These are phyloP conservation scores for Argyresthia albistria DNA, from an alignment of 2,888 invertebrate species.

Conservation along the genomic window DNA sequence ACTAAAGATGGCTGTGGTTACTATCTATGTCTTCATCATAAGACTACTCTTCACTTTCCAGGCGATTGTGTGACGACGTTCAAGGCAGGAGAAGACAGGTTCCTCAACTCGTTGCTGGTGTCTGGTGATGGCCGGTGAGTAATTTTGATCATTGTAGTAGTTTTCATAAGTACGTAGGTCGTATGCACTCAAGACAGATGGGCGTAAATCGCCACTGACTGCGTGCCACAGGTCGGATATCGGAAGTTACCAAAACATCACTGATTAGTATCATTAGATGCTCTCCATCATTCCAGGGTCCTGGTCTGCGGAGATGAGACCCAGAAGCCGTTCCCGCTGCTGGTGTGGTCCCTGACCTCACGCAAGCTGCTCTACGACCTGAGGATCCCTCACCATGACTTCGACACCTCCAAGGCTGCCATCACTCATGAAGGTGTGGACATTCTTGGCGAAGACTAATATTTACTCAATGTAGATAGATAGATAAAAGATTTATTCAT, in stretches of 20 bases:
- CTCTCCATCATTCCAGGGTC: conserved; percentile 60
- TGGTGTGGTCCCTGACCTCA: conserved; percentile 91
- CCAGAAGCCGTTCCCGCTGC: conserved; percentile 90
- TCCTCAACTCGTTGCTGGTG: conserved; percentile 88
- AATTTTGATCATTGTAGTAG: background rate
- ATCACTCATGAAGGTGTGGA: conserved; percentile 84
- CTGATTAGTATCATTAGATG: too few relatives aligned
- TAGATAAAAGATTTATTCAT: too few relatives aligned
- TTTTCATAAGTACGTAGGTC: too few relatives aligned
- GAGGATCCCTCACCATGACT: conserved; percentile 91
- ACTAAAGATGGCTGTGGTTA: too few relatives aligned
- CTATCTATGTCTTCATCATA: background rate
- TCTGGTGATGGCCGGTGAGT: conserved; percentile 87
- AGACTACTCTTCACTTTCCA: conserved; percentile 16
- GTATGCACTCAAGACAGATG: too few relatives aligned
- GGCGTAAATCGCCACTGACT: too few relatives aligned
- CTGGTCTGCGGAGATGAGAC: conserved; percentile 94
- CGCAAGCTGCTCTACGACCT: conserved; percentile 89
- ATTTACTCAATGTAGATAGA: too few relatives aligned
- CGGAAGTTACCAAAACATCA: too few relatives aligned
- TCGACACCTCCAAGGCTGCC: conserved; percentile 85
- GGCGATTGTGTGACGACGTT: conserved; percentile 89
- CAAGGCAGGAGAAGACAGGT: conserved; percentile 92
- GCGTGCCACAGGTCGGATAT: too few relatives aligned
- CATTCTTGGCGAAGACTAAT: too few relatives aligned